phyloP scores from a whole-genome alignment of 2,113 vertebrate species.

The Clarias magur region DNA sequence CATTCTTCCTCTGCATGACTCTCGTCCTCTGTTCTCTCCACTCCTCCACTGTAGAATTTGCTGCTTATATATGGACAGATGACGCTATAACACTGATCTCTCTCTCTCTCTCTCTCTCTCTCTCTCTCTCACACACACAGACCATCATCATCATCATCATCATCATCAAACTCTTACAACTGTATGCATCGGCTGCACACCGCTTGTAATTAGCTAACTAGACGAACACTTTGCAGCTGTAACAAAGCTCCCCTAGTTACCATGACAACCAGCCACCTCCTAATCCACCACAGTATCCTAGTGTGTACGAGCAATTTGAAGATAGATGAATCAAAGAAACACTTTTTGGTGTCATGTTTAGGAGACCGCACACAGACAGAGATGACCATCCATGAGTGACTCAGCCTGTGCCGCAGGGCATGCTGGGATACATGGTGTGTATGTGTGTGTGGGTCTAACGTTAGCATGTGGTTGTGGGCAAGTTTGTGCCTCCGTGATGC shows the following conservation, averaged over 20 bases:
- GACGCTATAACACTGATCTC: background rate
- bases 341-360: background rate
- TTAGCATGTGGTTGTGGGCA: conserved; percentile 48
- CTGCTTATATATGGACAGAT: background rate
- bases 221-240: background rate
- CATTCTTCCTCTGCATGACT: background rate
- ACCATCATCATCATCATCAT: background rate
- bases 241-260: background rate
- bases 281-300: background rate
- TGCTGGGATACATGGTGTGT: conserved; percentile 11
- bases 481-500: conserved; percentile 41
- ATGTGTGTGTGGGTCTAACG: conserved; percentile 44
- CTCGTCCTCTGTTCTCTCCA: background rate
- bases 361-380: background rate
- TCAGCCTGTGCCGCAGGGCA: background rate
- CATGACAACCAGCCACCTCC: background rate
- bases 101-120: background rate
- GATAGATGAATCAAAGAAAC: background rate
- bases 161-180: background rate
- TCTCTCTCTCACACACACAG: background rate
- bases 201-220: background rate
- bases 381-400: background rate
- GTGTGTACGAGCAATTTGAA: background rate
- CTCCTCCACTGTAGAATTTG: background rate
- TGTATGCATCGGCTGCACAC: background rate